These are phyloP conservation scores for Carcina quercana DNA, from an alignment of 2,888 invertebrate species.

Conservation along the genomic window DNA sequence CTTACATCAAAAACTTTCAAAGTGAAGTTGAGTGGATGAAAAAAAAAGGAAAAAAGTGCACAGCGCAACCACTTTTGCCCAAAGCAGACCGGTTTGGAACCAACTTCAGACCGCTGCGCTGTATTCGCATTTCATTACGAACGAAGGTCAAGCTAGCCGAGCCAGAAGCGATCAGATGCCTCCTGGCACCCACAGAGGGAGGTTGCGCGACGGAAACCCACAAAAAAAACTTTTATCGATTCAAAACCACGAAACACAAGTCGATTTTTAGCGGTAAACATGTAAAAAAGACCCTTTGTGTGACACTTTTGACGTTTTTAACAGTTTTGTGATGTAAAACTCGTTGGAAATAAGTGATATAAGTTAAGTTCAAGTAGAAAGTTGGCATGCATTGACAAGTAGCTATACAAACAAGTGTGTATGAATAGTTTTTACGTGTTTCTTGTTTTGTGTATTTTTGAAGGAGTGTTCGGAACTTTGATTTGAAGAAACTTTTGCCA, in stretches of 20 bases:
- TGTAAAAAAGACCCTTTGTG: constrained; percentile 26
- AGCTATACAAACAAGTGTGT: constrained; percentile 31
- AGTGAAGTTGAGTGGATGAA: constrained; percentile 32
- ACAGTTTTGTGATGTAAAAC: constrained; percentile 5
- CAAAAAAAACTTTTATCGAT: constrained; percentile 40
- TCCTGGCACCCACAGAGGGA: constrained; percentile 20
- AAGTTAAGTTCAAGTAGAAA: constrained; percentile 36
- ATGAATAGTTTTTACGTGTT: constrained; percentile 35
- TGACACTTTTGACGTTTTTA: constrained; percentile 10
- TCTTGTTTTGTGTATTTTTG: constrained; percentile 43
- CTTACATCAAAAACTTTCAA: constrained; percentile 7
- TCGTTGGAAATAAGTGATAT: constrained; percentile 10
- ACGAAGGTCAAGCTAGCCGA: constrained; percentile 36
- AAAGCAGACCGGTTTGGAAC: constrained; percentile 56
- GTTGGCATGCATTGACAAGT: constrained; percentile 42
- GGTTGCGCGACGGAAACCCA: constrained; percentile 27
- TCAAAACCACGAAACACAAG: constrained; percentile 27
- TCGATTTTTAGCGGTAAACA: constrained; percentile 29
- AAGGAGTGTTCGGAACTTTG: constrained; percentile 36
- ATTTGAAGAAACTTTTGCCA: too few relatives aligned
- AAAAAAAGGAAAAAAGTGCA: background rate
- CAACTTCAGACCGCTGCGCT: constrained; percentile 59
- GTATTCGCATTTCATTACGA: constrained; percentile 49
- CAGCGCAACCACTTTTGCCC: constrained; percentile 53
- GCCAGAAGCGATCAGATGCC: constrained; percentile 34